phyloP scores from a whole-genome alignment of 1,140 invertebrate species.

The Halyomorpha halys region DNA sequence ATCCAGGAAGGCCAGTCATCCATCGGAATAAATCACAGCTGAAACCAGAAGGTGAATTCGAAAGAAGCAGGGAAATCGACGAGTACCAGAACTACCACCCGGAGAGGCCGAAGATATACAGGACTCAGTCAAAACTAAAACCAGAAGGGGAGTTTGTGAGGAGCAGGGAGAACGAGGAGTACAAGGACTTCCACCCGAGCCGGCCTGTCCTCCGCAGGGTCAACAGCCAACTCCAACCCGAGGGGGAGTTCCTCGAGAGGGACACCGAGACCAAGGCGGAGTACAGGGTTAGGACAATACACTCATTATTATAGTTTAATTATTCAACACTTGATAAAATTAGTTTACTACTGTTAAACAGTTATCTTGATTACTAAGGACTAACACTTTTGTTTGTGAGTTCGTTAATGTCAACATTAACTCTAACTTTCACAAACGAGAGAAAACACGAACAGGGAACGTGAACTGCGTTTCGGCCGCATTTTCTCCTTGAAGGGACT shows the following conservation, averaged over 20 bases:
- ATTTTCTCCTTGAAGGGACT: too few species aligned
- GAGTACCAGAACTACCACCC: constrained; percentile 24
- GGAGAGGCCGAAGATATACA: constrained; percentile 14
- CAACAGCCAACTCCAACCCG: constrained; percentile 25
- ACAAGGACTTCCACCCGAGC: constrained; percentile 21
- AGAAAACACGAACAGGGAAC: too few species aligned
- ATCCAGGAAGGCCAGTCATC: constrained; percentile 23
- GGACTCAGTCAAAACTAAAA: constrained; percentile 20
- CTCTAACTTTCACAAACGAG: too few species aligned
- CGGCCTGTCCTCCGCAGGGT: constrained; percentile 14
- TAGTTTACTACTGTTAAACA: too few species aligned
- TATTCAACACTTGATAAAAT: too few species aligned
- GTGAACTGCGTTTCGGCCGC: too few species aligned
- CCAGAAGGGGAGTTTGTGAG: constrained; percentile 23
- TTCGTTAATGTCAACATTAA: too few species aligned
- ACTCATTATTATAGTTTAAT: too few species aligned
- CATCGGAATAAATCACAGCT: constrained; percentile 22
- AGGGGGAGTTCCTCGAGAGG: constrained; percentile 27
- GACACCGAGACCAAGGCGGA: constrained; percentile 21
- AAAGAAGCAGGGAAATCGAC: constrained; percentile 6
- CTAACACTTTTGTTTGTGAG: too few species aligned
- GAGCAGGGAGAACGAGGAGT: background rate
- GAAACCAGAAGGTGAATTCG: constrained; percentile 28
- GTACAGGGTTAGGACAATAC: background rate
- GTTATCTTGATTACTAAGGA: too few species aligned